phyloP scores from a whole-genome alignment of 2,113 vertebrate genomes.

The Equus przewalskii region DNA sequence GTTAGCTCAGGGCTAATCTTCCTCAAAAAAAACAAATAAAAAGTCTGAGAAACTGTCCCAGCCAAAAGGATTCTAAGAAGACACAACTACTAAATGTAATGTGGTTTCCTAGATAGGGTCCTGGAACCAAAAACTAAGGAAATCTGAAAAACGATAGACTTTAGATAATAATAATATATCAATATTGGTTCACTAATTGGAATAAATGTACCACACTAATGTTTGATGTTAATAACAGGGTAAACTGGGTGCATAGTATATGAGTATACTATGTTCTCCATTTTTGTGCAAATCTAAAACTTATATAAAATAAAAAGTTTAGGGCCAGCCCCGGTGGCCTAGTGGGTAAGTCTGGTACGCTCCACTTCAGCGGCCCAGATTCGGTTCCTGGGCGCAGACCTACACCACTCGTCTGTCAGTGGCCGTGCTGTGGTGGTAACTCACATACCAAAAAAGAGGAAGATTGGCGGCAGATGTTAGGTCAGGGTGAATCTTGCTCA shows the following conservation, averaged over 20 bases:
- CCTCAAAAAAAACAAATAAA: too few species aligned
- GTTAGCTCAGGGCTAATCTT: too few species aligned
- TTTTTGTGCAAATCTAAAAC: slow-evolving; percentile 19
- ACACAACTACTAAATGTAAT: neutral
- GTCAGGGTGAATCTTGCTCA: too few species aligned
- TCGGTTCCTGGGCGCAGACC: too few species aligned
- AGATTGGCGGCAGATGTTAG: too few species aligned
- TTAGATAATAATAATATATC: neutral
- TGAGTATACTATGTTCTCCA: neutral
- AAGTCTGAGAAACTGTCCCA: neutral
- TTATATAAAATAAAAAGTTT: neutral
- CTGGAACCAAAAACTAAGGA: neutral
- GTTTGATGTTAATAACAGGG: neutral
- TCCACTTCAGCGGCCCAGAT: too few species aligned
- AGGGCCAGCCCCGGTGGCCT: too few species aligned
- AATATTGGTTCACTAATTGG: neutral
- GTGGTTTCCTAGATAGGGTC: neutral
- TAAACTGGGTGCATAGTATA: neutral
- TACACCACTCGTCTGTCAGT: too few species aligned
- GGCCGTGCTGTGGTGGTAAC: too few species aligned
- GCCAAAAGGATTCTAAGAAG: neutral
- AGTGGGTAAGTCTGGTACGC: too few species aligned
- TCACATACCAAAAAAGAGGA: too few species aligned
- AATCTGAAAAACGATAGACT: neutral
- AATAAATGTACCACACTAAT: neutral